A percentile compares a stretch with the other conserved stretches of the same genome.
These are phyloP conservation scores for Sphinx pinastri DNA, from an alignment of 2,888 invertebrate genomes.

Conservation along the genomic window DNA sequence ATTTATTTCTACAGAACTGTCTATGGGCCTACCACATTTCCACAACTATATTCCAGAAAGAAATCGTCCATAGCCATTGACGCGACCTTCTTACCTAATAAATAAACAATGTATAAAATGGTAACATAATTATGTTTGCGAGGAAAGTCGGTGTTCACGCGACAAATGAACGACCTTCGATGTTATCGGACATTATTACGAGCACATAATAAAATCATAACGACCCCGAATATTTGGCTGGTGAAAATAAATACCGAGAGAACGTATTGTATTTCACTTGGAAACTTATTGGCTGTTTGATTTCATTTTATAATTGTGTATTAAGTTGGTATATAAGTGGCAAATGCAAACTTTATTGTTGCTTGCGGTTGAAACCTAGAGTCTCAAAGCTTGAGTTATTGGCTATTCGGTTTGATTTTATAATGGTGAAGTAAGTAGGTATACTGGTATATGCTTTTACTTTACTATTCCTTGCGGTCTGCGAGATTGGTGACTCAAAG, in stretches of 20 bases:
- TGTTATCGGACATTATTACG: slow-evolving; percentile 36
- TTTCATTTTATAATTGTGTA: no score
- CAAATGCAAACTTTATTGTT: no score
- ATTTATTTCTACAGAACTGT: no score
- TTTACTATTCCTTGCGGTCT: no score
- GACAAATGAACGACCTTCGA: slow-evolving; percentile 40
- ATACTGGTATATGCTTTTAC: no score
- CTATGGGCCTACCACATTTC: no score
- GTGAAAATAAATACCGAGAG: slow-evolving; percentile 7
- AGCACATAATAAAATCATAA: slow-evolving; percentile 23
- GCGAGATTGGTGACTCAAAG: no score
- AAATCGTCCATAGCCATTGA: neutral
- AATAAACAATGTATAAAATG: slow-evolving; percentile 49
- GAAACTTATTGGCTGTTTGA: neutral
- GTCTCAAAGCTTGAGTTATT: no score
- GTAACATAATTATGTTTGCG: slow-evolving; percentile 39
- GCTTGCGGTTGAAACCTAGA: no score
- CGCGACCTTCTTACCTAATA: slow-evolving; percentile 32
- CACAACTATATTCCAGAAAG: neutral
- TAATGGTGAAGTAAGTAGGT: no score
- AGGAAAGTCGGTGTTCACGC: slow-evolving; percentile 38
- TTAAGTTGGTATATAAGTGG: no score
- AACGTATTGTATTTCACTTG: slow-evolving; percentile 14
- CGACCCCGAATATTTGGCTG: slow-evolving; percentile 18
- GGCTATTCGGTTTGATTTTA: no score